Base-by-base conservation (phyloP, 2,797 vertebrate species). In the Siniperca undulata region DNA sequence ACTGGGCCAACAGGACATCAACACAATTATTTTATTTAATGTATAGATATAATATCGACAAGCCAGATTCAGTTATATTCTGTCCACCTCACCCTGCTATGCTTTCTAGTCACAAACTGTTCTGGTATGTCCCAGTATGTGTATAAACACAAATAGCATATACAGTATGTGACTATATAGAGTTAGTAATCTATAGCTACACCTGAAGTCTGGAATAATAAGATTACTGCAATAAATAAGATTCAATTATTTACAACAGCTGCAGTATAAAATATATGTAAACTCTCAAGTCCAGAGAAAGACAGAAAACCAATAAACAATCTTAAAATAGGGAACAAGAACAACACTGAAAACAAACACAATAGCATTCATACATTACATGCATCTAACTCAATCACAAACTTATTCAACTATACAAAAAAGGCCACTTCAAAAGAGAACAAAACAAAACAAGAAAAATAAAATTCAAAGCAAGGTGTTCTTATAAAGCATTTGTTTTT, bases 201-300 rank as follows among this genome's bases (percentile, higher is more conserved):
- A 76, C 17, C 50, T 65, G 13, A n/a, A 61, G 30, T 65, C 4
- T 68, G 22, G 38, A 79, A 38, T 56, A 70, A 77, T 61, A 50
- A 20, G 12, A 58, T 77, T 71, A 65, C 36, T 40, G 24, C 16
- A 38, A 68, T 40, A 55, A 75, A 65, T 34, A 53, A 4, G 19
- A 82, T 61, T 14, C 40, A 24, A 72, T 64, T 20, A 60, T 71
- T 77, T 60, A 42, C 36, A 50, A 50, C 36, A 78, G 48, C 44
- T 36, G 17, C 65, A 53, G 22, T n/a, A 74, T 19, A 56, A 86
- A 69, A 74, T 71, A 73, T 27, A 65, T 62, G 59, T 72, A 83
- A 91, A 84, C 74, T 91, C 93, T 89, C 87, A 82, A 91, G 93
- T 92, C 92, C 91, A 89, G 92, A 94, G 84, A 76, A 83, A 86